Conservation (phyloP, 2,113 vertebrate genomes). For the Cyrtonyx montezumae region DNA sequence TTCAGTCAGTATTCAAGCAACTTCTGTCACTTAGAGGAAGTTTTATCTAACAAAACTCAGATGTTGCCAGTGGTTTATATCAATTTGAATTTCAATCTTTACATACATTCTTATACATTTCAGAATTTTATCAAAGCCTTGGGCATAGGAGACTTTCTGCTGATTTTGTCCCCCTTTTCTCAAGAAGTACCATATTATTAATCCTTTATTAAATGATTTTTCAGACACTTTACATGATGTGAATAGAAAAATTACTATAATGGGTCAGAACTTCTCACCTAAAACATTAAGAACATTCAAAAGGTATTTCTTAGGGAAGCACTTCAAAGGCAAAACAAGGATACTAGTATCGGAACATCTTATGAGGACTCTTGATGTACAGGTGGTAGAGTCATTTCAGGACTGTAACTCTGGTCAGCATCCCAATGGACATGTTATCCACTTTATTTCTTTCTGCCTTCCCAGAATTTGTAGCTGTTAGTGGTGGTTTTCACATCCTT, state of each 20-base stretch:
- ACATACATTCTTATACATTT: background rate
- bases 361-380: too few relatives aligned
- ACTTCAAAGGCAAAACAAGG: background rate
- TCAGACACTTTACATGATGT: background rate
- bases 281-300: background rate
- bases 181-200: background rate
- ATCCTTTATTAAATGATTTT: background rate
- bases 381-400: too few relatives aligned
- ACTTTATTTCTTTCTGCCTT: background rate
- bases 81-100: background rate
- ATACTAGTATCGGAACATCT: background rate
- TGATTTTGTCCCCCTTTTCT: background rate
- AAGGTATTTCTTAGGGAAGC: background rate
- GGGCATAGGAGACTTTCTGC: background rate
- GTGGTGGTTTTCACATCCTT: background rate
- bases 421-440: background rate
- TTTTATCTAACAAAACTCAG: slow-evolving; percentile 17
- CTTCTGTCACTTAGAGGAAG: background rate
- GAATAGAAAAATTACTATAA: background rate
- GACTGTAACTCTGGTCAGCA: too few relatives aligned
- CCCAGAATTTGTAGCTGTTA: background rate
- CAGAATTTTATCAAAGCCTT: background rate
- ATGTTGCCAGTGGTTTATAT: background rate
- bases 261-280: background rate
- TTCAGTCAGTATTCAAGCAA: slow-evolving; percentile 4